Percentiles rank a stretch among this genome's conserved stretches.
Conservation (phyloP, 2,888 invertebrate genomes). For the Dryobota labecula region DNA sequence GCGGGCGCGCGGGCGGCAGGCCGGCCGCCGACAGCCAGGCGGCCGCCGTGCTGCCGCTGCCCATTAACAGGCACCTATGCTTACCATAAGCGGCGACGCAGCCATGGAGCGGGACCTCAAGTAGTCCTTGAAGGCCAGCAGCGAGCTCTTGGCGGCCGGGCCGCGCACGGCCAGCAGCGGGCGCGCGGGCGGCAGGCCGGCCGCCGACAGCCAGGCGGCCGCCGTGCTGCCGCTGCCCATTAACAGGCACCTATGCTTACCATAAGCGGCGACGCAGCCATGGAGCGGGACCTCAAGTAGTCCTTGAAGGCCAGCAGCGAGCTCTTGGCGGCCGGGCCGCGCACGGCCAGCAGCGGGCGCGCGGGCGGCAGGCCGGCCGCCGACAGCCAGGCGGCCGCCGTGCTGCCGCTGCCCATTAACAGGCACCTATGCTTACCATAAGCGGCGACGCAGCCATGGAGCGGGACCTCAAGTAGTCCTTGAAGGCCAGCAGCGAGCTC, state of each 20-base stretch:
- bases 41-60: too few relatives aligned
- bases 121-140: too few relatives aligned
- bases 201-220: too few relatives aligned
- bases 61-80: too few relatives aligned
- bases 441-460: conserved; percentile 94
- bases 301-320: conserved; percentile 95
- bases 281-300: conserved; percentile 94
- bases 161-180: too few relatives aligned
- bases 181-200: too few relatives aligned
- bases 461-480: conserved; percentile 94
- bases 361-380: conserved; percentile 86
- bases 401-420: conserved; percentile 68
- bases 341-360: conserved; percentile 85
- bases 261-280: conserved; percentile 94
- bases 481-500: conserved; percentile 93
- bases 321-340: conserved; percentile 94
- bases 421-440: conserved; percentile 85
- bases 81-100: too few relatives aligned
- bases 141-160: too few relatives aligned
- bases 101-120: too few relatives aligned
- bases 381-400: conserved; percentile 96
- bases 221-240: too few relatives aligned
- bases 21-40: too few relatives aligned
- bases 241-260: conserved; percentile 68
- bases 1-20: too few relatives aligned